Evolutionary conservation across 2,113 vertebrate species (phyloP).

Genomic region (Malurus cyaneus): DNA sequence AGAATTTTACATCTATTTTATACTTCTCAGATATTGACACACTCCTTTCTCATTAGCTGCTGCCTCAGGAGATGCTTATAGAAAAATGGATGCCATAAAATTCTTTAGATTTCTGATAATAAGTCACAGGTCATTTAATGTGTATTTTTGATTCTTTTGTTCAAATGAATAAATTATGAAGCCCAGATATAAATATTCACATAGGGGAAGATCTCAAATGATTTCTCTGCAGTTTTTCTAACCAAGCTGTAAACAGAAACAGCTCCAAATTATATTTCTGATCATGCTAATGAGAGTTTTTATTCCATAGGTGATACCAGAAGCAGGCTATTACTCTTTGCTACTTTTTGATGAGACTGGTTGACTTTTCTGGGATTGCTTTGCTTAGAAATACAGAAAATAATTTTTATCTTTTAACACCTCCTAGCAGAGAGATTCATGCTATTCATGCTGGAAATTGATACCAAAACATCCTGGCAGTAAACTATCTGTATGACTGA

Average conservation of each 20-base stretch:
- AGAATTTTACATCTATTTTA: background rate
- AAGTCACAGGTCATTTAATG: background rate
- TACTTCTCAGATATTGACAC: background rate
- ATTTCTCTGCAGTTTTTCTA: background rate
- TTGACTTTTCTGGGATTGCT: background rate
- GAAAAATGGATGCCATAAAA: background rate
- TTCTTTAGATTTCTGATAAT: background rate
- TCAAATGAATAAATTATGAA: background rate
- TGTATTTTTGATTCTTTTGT: background rate
- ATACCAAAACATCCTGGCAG: background rate
- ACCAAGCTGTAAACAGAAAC: background rate
- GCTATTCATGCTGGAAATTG: background rate
- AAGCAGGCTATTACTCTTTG: background rate
- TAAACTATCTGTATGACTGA: background rate
- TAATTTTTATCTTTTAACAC: background rate
- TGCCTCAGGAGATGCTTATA: background rate
- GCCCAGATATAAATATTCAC: no score
- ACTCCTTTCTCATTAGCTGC: background rate
- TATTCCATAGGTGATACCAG: rapidly evolving
- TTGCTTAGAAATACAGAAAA: background rate
- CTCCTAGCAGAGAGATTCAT: background rate
- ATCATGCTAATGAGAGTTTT: background rate
- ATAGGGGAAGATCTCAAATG: background rate
- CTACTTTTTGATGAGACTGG: background rate
- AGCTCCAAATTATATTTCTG: background rate